A percentile compares a stretch with the other conserved stretches of the same genome.
These are phyloP conservation scores for Parauchenoglanis ngamensis DNA, from an alignment of 2,797 vertebrate genomes.

Conservation along the genomic window DNA sequence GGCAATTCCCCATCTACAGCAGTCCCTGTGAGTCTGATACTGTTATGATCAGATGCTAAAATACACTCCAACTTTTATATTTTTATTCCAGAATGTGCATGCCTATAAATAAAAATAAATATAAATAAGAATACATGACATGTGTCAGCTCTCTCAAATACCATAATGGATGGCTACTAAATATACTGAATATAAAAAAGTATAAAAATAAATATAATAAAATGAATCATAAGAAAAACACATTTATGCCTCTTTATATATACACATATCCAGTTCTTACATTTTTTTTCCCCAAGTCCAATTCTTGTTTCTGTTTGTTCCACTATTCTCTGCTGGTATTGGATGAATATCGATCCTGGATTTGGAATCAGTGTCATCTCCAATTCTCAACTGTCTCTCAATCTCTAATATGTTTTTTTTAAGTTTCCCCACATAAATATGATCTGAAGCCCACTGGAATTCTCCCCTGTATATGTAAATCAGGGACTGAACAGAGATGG, in stretches of 20 bases:
- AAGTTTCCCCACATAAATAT: background rate
- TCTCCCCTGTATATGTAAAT: background rate
- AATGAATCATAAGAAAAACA: background rate
- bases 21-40: background rate
- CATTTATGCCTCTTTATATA: background rate
- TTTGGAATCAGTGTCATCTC: background rate
- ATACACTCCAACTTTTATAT: background rate
- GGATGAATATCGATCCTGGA: background rate
- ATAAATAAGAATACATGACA: background rate
- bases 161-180: background rate
- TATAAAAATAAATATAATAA: background rate
- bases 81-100: background rate
- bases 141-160: background rate
- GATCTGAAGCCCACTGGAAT: background rate
- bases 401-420: background rate
- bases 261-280: background rate
- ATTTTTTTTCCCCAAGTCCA: background rate
- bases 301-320: background rate
- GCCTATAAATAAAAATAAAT: background rate
- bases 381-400: background rate
- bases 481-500: background rate
- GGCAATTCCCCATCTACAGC: slow-evolving; percentile 26
- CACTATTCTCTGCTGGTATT: background rate
- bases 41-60: background rate
- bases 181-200: background rate